phyloP scores from a whole-genome alignment of 2,888 invertebrate species.

The Eucera pruinosa region DNA sequence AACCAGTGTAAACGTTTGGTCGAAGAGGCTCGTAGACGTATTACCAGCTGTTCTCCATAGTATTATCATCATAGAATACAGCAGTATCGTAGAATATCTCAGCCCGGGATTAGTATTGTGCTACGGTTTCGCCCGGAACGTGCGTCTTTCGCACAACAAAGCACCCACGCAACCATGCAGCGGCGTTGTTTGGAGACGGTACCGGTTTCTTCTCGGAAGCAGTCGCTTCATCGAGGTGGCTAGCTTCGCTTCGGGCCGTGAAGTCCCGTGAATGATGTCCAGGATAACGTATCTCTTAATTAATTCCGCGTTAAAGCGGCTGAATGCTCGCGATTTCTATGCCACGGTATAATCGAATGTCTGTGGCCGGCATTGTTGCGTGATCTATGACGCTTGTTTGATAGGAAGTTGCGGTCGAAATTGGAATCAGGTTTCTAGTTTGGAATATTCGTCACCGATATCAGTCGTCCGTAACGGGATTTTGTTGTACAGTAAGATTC shows the following conservation, averaged over 20 bases:
- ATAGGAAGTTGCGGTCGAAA: slow-evolving; percentile 4
- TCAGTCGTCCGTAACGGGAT: neutral
- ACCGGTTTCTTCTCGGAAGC: slow-evolving; percentile 45
- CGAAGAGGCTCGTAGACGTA: slow-evolving; percentile 72
- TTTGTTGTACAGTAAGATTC: neutral
- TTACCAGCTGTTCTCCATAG: slow-evolving; percentile 60
- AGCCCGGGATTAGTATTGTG: slow-evolving; percentile 62
- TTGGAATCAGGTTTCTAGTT: slow-evolving; percentile 14
- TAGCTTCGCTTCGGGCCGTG: slow-evolving; percentile 26
- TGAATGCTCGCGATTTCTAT: slow-evolving; percentile 42
- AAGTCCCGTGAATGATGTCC: slow-evolving; percentile 33
- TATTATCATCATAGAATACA: no score
- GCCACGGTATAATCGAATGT: slow-evolving; percentile 24
- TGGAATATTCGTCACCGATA: neutral
- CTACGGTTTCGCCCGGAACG: slow-evolving; percentile 35
- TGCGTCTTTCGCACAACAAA: slow-evolving; percentile 59
- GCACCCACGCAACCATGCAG: slow-evolving; percentile 49
- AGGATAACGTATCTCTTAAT: slow-evolving; percentile 61
- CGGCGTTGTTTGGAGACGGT: slow-evolving; percentile 41
- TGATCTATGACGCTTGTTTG: slow-evolving; percentile 12
- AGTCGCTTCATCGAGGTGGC: slow-evolving; percentile 28
- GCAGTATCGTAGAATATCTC: slow-evolving; percentile 42
- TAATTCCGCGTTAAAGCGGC: slow-evolving; percentile 52
- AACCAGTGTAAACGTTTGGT: slow-evolving; percentile 77
- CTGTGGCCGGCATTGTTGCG: slow-evolving; percentile 17